Evolutionary conservation across 2,888 invertebrate genomes (phyloP).

Genomic region (Ochlodes sylvanus): DNA sequence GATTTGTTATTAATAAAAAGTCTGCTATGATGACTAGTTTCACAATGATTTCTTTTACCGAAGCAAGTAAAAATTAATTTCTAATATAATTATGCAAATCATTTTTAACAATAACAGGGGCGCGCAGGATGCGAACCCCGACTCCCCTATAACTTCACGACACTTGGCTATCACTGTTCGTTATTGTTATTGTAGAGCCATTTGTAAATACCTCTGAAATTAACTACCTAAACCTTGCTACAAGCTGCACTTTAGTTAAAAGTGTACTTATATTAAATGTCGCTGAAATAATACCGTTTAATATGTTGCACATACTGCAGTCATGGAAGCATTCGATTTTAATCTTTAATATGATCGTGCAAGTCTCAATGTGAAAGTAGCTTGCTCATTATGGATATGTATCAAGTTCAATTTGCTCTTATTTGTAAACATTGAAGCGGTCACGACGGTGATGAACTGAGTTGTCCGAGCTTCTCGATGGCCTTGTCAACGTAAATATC

Average conservation of each 20-base stretch:
- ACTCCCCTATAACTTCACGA: too few relatives aligned
- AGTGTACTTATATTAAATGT: neutral
- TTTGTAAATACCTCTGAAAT: conserved; percentile 1
- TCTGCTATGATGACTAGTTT: too few relatives aligned
- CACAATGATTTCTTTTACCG: too few relatives aligned
- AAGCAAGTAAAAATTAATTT: too few relatives aligned
- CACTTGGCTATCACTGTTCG: too few relatives aligned
- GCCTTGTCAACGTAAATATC: conserved; percentile 72
- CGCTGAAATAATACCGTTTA: conserved; percentile 1
- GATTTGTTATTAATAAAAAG: too few relatives aligned
- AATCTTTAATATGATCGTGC: conserved; percentile 3
- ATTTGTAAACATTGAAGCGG: conserved; percentile 46
- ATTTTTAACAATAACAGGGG: too few relatives aligned
- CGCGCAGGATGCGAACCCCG: too few relatives aligned
- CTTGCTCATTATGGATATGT: conserved; percentile 24
- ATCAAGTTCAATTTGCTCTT: conserved; percentile 45
- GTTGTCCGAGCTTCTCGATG: conserved; percentile 53
- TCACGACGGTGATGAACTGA: conserved; percentile 62
- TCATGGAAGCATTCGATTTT: conserved; percentile 11
- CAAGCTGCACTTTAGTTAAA: too few relatives aligned
- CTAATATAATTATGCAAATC: too few relatives aligned
- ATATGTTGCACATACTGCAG: neutral
- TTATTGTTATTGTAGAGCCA: too few relatives aligned
- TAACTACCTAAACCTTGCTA: neutral
- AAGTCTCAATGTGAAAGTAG: conserved; percentile 4